A percentile compares a stretch with the other conserved stretches of the same genome.
These are phyloP conservation scores for Megalopta genalis DNA, from an alignment of 1,140 invertebrate species.

Conservation along the genomic window DNA sequence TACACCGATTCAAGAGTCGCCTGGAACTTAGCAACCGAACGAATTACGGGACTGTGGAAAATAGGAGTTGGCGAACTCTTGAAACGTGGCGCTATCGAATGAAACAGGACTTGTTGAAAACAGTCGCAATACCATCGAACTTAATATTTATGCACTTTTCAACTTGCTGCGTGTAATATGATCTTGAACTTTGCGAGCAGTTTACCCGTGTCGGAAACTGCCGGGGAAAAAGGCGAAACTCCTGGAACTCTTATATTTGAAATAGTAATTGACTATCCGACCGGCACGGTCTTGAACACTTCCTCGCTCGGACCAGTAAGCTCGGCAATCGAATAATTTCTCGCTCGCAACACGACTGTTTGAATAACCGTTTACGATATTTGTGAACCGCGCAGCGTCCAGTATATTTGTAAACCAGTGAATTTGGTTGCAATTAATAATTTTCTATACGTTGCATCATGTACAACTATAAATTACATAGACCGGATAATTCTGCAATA, in stretches of 20 bases:
- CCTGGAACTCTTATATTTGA: background rate
- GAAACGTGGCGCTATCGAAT: background rate
- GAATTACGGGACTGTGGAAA: background rate
- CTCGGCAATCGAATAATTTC: no score
- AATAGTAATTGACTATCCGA: background rate
- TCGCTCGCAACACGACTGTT: no score
- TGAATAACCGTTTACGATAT: no score
- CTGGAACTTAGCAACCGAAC: background rate
- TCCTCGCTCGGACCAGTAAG: background rate
- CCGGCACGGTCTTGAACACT: background rate
- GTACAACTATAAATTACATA: no score
- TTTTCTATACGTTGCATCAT: no score
- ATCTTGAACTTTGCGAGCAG: background rate
- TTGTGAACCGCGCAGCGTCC: no score
- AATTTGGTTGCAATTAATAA: no score
- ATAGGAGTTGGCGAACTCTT: slow-evolving; percentile 5
- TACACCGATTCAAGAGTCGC: background rate
- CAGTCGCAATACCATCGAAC: background rate
- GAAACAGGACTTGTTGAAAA: slow-evolving; percentile 2
- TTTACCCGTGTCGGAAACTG: background rate
- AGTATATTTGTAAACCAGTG: no score
- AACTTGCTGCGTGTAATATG: background rate
- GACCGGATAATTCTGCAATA: no score
- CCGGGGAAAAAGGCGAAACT: background rate
- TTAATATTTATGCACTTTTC: background rate